Conservation (phyloP, 1,140 invertebrate species). For the Saxidomus purpurata region DNA sequence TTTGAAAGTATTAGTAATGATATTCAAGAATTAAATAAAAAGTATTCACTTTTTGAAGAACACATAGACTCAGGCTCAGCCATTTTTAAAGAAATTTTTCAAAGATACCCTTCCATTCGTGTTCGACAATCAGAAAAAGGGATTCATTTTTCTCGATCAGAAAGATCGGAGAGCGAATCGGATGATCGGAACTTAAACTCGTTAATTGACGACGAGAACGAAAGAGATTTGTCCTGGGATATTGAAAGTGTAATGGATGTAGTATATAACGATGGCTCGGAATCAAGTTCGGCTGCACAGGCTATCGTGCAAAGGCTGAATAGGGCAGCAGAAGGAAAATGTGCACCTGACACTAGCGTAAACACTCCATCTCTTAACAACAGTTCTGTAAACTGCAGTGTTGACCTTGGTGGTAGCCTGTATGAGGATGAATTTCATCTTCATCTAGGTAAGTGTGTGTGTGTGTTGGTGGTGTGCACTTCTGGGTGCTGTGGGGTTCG, state of each 20-base stretch:
- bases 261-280: slow-evolving; percentile 43
- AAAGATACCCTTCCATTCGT: slow-evolving; percentile 55
- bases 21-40: slow-evolving; percentile 43
- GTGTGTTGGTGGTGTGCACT: too few species aligned
- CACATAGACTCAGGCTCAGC: slow-evolving; percentile 50
- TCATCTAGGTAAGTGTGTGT: slow-evolving; percentile 40
- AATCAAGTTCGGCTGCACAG: not conserved
- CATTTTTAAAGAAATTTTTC: slow-evolving; percentile 56
- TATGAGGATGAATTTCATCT: slow-evolving; percentile 61
- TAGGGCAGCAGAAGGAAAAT: not conserved
- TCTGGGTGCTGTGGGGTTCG: too few species aligned
- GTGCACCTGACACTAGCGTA: not conserved
- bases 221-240: slow-evolving; percentile 74
- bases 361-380: not conserved
- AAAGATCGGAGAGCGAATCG: not conserved
- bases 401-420: slow-evolving; percentile 43
- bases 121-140: slow-evolving; percentile 49
- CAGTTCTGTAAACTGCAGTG: slow-evolving; percentile 38
- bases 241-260: slow-evolving; percentile 57
- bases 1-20: slow-evolving; percentile 78
- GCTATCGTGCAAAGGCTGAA: not conserved
- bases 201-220: not conserved
- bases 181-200: not conserved
- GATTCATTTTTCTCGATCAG: not conserved
- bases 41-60: slow-evolving; percentile 71